Conservation (phyloP, 2,113 vertebrate genomes). For the Hippocampus abdominalis region DNA sequence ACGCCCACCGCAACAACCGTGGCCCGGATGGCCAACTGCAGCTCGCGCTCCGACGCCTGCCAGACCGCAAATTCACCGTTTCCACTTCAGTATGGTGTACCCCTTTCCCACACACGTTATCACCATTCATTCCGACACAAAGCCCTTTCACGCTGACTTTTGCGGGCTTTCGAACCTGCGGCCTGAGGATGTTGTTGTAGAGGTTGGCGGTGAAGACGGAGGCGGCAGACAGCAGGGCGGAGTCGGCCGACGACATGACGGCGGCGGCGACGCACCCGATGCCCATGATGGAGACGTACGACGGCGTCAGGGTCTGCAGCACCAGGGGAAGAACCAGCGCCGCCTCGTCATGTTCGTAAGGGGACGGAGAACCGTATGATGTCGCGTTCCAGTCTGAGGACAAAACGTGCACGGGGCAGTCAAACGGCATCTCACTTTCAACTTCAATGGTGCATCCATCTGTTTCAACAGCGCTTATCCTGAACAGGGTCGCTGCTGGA, state of each 20-base stretch:
- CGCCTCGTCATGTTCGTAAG: constrained; percentile 21
- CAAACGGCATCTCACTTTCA: background rate
- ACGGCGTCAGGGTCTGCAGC: constrained; percentile 32
- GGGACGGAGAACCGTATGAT: constrained; percentile 28
- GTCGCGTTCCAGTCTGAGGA: constrained; percentile 49
- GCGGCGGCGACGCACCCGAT: constrained; percentile 53
- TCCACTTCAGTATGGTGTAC: no score
- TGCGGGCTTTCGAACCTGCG: constrained; percentile 4
- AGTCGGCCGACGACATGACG: constrained; percentile 56
- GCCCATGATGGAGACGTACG: constrained; percentile 25
- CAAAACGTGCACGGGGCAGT: background rate
- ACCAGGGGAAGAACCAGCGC: constrained; percentile 37
- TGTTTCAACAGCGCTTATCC: no score
- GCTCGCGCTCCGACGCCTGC: constrained; percentile 70
- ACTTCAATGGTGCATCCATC: no score
- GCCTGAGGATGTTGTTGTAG: constrained; percentile 45
- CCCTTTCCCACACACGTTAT: no score
- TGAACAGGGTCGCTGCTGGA: no score
- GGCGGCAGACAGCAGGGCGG: constrained; percentile 49
- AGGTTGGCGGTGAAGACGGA: constrained; percentile 49
- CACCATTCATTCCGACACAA: no score
- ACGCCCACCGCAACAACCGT: constrained; percentile 65
- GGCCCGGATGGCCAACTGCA: constrained; percentile 64
- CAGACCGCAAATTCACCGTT: background rate
- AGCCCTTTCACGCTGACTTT: no score